phyloP scores from a whole-genome alignment of 2,888 invertebrate genomes.

The Erpobdella octoculata region DNA sequence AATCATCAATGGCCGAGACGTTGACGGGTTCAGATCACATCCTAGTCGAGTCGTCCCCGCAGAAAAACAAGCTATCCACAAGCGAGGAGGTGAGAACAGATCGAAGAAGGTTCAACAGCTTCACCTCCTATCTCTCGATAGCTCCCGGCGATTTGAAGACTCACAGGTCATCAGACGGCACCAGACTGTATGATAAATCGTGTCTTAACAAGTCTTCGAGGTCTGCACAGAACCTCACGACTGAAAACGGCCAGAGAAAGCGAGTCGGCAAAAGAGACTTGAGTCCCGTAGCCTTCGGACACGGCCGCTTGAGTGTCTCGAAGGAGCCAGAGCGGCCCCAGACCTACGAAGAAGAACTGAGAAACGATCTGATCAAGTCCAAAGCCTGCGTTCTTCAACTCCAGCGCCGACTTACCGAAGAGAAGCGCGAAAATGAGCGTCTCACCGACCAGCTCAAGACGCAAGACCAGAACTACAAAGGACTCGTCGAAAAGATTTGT shows the following conservation, averaged over 20 bases:
- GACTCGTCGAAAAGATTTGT: neutral
- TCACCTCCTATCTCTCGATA: too few relatives aligned
- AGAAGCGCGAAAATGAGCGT: neutral
- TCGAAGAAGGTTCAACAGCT: too few relatives aligned
- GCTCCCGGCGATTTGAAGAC: too few relatives aligned
- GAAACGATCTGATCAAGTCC: neutral
- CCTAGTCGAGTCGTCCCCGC: too few relatives aligned
- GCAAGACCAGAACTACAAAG: neutral
- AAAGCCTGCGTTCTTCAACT: neutral
- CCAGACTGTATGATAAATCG: neutral
- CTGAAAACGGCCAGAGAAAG: neutral
- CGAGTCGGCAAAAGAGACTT: neutral
- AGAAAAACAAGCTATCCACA: too few relatives aligned
- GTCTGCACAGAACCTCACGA: too few relatives aligned
- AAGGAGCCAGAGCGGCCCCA: neutral
- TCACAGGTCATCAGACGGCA: neutral
- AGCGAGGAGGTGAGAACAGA: too few relatives aligned
- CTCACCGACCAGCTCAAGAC: neutral
- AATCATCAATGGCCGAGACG: too few relatives aligned
- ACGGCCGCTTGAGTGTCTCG: neutral
- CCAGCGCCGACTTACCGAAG: neutral
- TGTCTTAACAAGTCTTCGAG: too few relatives aligned
- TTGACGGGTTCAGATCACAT: too few relatives aligned
- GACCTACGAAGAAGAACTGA: constrained; percentile 5
- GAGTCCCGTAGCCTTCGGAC: neutral